Percentiles rank a stretch among this genome's conserved stretches.
phyloP scores from a whole-genome alignment of 2,113 vertebrate species.

The Rhynchomys soricoides region DNA sequence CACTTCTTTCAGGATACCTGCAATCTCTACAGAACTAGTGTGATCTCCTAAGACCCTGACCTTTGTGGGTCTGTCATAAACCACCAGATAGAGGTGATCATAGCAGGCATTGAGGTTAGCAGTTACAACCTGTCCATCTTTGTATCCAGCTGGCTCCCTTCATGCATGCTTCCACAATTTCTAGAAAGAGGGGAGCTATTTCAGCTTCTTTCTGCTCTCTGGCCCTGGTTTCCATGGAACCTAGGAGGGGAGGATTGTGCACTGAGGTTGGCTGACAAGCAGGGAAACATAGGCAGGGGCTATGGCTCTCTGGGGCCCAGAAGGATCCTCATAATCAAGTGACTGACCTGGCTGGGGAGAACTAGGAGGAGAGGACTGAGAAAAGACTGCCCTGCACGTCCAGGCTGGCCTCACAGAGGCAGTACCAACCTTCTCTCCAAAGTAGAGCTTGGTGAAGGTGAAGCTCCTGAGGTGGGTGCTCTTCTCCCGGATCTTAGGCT shows the following conservation, averaged over 20 bases:
- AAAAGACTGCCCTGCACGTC: not conserved
- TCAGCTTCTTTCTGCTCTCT: not conserved
- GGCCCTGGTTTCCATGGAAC: not conserved
- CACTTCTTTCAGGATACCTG: not conserved
- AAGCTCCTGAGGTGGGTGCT: constrained; percentile 91
- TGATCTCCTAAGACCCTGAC: not conserved
- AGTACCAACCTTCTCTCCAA: constrained; percentile 91
- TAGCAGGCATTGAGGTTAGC: not conserved
- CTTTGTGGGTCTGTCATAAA: not conserved
- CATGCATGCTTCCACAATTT: not conserved
- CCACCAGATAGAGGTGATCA: fast-evolving
- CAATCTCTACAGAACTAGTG: not conserved
- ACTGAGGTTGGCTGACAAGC: not conserved
- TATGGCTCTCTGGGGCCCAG: not conserved
- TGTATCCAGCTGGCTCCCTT: not conserved
- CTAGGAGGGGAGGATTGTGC: not conserved
- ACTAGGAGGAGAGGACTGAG: not conserved
- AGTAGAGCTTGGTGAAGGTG: constrained; percentile 94
- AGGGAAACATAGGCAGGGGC: not conserved
- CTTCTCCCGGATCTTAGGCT: constrained; percentile 90
- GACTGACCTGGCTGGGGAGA: not conserved
- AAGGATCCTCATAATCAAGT: not conserved
- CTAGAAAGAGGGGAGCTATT: not conserved
- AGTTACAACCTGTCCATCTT: not conserved
- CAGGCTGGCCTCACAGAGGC: not conserved